A percentile compares a stretch with the other conserved stretches of the same genome.
Conservation (phyloP, 2,888 invertebrate genomes). For the Eurytoma californica region DNA sequence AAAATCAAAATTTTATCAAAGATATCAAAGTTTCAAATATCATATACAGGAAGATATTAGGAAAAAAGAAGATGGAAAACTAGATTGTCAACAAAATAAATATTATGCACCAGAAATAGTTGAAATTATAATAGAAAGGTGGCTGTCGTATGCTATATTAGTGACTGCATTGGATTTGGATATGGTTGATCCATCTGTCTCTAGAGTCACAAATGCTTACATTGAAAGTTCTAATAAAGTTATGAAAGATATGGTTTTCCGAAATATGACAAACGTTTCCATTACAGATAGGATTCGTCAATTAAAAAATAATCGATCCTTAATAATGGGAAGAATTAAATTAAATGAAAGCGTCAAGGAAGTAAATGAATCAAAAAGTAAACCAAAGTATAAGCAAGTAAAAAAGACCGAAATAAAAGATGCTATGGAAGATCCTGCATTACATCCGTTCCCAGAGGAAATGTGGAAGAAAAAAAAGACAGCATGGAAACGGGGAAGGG, state of each 20-base stretch:
- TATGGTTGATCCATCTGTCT: conserved; percentile 44
- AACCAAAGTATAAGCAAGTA: not conserved
- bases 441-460: not conserved
- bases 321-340: not conserved
- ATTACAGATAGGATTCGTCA: not conserved
- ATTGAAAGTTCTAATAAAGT: conserved; percentile 39
- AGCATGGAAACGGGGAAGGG: not conserved
- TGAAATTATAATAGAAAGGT: conserved; percentile 48
- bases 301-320: not conserved
- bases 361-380: not conserved
- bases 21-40: not conserved
- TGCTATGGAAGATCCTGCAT: not conserved
- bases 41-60: not conserved
- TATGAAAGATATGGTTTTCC: not conserved
- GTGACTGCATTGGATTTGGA: conserved; percentile 52
- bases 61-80: not conserved
- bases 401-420: not conserved
- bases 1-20: conserved; percentile 49
- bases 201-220: conserved; percentile 55
- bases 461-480: not conserved
- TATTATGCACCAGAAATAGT: conserved; percentile 53
- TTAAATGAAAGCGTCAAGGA: not conserved
- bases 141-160: conserved; percentile 52
- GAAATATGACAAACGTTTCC: not conserved
- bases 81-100: conserved; percentile 16